Evolutionary conservation across 2,797 vertebrate species (phyloP).

Genomic region (Hoplostethus mediterraneus): DNA sequence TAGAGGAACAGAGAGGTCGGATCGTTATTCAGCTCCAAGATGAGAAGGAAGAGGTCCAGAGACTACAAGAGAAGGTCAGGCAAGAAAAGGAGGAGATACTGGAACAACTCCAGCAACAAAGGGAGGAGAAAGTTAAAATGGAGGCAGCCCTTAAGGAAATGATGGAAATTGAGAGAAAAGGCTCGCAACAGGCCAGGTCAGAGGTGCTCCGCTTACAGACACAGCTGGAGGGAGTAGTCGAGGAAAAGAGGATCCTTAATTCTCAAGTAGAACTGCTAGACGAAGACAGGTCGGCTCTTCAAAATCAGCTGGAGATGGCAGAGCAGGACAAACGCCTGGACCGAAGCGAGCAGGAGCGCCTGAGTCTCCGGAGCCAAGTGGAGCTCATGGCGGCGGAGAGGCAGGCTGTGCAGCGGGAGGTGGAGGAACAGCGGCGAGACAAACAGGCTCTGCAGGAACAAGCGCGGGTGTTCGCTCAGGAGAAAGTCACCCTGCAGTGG

Average conservation of each 20-base stretch:
- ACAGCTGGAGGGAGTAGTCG: slow-evolving; percentile 30
- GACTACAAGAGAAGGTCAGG: slow-evolving; percentile 69
- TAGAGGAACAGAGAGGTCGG: slow-evolving; percentile 76
- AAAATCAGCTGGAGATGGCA: slow-evolving; percentile 68
- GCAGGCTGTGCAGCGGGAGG: slow-evolving; percentile 16
- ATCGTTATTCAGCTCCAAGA: slow-evolving; percentile 66
- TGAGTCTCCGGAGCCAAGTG: slow-evolving; percentile 50
- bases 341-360: slow-evolving; percentile 45
- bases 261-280: slow-evolving; percentile 70
- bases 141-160: slow-evolving; percentile 71
- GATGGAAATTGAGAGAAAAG: slow-evolving; percentile 57
- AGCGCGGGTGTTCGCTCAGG: slow-evolving; percentile 68
- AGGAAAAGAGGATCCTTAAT: slow-evolving; percentile 71
- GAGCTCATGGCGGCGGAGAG: slow-evolving; percentile 57
- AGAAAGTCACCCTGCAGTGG: slow-evolving; percentile 79
- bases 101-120: slow-evolving; percentile 68
- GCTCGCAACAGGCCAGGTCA: slow-evolving; percentile 50
- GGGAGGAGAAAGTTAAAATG: slow-evolving; percentile 71
- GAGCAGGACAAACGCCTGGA: slow-evolving; percentile 55
- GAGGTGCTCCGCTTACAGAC: slow-evolving; percentile 61
- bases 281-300: slow-evolving; percentile 56
- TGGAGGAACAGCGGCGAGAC: slow-evolving; percentile 51
- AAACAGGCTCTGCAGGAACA: slow-evolving; percentile 53
- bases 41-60: slow-evolving; percentile 61
- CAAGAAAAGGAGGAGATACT: slow-evolving; percentile 75